Conservation (phyloP, 2,113 vertebrate species). For the Phylloscopus trochilus region DNA sequence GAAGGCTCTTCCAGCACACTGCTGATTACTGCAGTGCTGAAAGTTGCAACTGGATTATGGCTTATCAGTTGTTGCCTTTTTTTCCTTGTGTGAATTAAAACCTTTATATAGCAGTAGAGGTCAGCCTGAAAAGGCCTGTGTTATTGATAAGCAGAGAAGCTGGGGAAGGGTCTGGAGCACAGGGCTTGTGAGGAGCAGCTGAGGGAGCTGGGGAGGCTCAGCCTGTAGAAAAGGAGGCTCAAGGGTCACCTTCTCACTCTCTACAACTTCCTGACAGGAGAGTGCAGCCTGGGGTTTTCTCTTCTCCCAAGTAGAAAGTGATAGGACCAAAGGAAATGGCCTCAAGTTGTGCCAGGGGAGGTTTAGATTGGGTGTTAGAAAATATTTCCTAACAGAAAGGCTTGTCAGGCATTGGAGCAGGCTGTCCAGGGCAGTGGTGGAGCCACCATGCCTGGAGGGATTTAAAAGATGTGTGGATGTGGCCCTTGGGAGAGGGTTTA, state of each 20-base stretch:
- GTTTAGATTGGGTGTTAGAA: not conserved
- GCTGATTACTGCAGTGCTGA: not conserved
- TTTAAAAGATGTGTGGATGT: not conserved
- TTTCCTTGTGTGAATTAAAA: not conserved
- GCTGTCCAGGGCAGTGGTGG: not conserved
- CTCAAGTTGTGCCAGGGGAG: not conserved
- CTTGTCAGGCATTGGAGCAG: not conserved
- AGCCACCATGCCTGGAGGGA: not conserved
- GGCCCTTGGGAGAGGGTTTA: not conserved
- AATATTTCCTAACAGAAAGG: not conserved
- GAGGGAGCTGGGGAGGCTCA: not conserved
- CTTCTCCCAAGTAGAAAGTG: not conserved
- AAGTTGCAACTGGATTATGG: not conserved
- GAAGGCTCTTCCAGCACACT: not conserved
- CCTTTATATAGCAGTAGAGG: not conserved
- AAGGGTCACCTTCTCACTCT: not conserved
- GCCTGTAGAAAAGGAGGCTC: not conserved
- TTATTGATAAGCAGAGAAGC: not conserved
- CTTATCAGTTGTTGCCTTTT: not conserved
- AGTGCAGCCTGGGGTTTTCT: not conserved
- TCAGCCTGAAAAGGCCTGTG: not conserved
- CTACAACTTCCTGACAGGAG: not conserved
- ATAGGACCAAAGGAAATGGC: not conserved
- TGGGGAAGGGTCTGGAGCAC: not conserved
- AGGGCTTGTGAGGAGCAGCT: not conserved